A percentile compares a stretch with the other conserved stretches of the same genome.
Evolutionary conservation across 2,797 vertebrate species (phyloP).

Genomic region (Thalassophryne amazonica): DNA sequence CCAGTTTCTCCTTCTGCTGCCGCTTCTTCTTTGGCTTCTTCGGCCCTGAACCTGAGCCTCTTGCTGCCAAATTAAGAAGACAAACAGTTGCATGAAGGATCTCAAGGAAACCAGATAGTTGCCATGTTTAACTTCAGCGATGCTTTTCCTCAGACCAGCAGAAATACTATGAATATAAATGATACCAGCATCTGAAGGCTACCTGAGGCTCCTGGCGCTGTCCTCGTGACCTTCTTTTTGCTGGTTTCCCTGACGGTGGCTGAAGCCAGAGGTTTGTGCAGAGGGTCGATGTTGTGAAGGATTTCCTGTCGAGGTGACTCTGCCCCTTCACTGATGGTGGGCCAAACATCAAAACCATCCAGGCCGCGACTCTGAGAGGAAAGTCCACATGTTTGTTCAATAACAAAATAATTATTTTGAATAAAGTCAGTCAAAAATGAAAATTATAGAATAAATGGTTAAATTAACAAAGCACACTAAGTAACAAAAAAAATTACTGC

Average conservation of each 20-base stretch:
- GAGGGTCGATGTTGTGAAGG: constrained; percentile 94
- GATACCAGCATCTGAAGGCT: constrained; percentile 32
- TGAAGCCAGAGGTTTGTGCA: constrained; percentile 68
- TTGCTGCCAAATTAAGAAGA: constrained; percentile 7
- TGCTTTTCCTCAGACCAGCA: too few relatives aligned
- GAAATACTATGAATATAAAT: background rate
- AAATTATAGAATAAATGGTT: too few relatives aligned
- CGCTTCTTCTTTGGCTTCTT: constrained; percentile 51
- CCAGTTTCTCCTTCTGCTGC: constrained; percentile 38
- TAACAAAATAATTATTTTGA: too few relatives aligned
- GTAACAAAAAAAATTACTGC: too few relatives aligned
- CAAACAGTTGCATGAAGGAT: background rate
- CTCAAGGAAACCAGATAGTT: background rate
- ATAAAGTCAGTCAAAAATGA: too few relatives aligned
- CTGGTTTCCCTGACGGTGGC: background rate
- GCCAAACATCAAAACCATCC: constrained; percentile 92
- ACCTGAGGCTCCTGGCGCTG: constrained; percentile 20
- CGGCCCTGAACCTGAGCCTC: background rate
- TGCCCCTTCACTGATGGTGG: constrained; percentile 87
- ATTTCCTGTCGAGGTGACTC: constrained; percentile 90
- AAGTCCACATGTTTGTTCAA: background rate
- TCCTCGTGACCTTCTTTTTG: background rate
- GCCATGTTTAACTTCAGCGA: background rate
- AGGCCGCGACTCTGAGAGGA: constrained; percentile 73
- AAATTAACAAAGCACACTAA: too few relatives aligned